Evolutionary conservation across 2,113 vertebrate species (phyloP).

Genomic region (Podarcis cretensis): DNA sequence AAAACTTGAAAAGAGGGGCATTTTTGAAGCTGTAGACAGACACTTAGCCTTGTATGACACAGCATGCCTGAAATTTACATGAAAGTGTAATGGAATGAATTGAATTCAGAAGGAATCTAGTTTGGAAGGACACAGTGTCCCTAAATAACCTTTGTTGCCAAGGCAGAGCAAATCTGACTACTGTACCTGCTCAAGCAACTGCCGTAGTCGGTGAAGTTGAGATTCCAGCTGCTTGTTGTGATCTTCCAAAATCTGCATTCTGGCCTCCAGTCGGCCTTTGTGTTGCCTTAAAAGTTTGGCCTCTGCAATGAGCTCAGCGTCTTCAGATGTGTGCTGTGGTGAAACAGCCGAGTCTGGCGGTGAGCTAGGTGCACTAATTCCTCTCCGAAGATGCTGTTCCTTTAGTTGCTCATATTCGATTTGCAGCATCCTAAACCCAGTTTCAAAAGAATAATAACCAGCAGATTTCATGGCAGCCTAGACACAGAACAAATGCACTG

Average conservation of each 20-base stretch:
- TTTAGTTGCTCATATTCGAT: constrained; percentile 93
- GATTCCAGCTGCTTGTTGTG: constrained; percentile 98
- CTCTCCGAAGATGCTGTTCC: constrained; percentile 86
- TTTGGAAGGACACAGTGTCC: no score
- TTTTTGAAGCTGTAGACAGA: neutral
- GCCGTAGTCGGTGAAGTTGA: constrained; percentile 92
- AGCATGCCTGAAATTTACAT: neutral
- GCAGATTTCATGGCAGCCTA: neutral
- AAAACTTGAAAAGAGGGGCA: neutral
- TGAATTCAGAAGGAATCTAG: neutral
- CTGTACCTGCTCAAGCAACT: constrained; percentile 93
- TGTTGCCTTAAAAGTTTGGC: constrained; percentile 94
- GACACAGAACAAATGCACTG: neutral
- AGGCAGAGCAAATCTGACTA: neutral
- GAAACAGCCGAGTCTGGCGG: constrained; percentile 78
- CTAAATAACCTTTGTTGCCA: accelerated
- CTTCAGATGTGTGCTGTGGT: constrained; percentile 79
- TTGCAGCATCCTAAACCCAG: constrained; percentile 82
- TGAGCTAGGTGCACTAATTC: constrained; percentile 72
- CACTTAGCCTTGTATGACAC: neutral
- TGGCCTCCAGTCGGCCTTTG: constrained; percentile 93
- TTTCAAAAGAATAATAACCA: neutral
- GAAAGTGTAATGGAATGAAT: neutral
- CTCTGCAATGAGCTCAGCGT: constrained; percentile 87
- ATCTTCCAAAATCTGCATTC: constrained; percentile 98